Base-by-base conservation (phyloP, 2,888 invertebrate species). In the Lasioglossum malachurum region DNA sequence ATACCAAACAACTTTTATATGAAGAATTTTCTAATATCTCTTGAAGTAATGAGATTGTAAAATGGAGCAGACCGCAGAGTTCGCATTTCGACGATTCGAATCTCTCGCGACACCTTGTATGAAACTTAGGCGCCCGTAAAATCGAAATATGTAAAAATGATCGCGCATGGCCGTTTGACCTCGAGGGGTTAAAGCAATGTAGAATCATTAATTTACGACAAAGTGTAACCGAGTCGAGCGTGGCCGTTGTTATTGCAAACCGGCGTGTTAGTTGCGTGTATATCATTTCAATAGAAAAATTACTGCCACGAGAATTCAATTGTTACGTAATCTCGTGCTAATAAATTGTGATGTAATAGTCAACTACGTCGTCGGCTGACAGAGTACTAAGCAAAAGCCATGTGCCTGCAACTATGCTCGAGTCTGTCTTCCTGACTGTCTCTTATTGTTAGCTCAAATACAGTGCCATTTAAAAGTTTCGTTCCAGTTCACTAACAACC, bases 271-370 rank as follows among this genome's bases (percentile, higher is more conserved):
- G 23, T 23, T 41, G 12, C 67, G 38, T 41, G 69, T 41, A 35
- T 8, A 67, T 69, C 41, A 38, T 41, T 69, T 41, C 23, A 69
- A 69, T 69, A 38, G 69, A 38, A 69, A 41, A 38, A 69, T 69
- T 19, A 38, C 67, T 69, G 23, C 8, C 67, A 69, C 35, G 23
- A 69, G 67, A 10, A 38, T 69, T 38, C 69, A 69, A 41, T 41
- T 69, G 41, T 69, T 69, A n/a, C 69, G 23, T 69, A 69, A 69
- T 41, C 10, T 14, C 1, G 69, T 69, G 14, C 4, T 41, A n/a
- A 38, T 38, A 69, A 69, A 69, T 41, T 12, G 12, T 41, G 69
- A 69, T n/a, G 38, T 69, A 69, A 69, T 41, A 19, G 19, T 19
- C 14, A 69, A n/a, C 69, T 41, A 69, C 69, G 69, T n/a, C 12